Conservation (phyloP, 2,888 invertebrate species). For the Gerris lacustris region DNA sequence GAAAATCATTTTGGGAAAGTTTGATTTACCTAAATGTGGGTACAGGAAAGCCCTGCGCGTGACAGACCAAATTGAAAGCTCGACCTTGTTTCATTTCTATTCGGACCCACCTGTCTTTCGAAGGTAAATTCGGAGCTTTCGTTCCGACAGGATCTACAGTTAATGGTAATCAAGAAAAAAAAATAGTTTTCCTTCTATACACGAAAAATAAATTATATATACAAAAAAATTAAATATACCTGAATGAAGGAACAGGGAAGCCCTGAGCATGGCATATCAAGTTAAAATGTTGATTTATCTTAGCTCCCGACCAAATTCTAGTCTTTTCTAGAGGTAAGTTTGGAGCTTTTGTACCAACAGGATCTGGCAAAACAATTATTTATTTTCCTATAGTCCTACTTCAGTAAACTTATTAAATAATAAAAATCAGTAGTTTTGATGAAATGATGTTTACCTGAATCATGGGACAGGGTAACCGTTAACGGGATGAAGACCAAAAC, state of each 20-base stretch:
- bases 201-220: too few relatives aligned
- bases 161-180: constrained; percentile 22
- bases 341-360: constrained; percentile 38
- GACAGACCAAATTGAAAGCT: constrained; percentile 49
- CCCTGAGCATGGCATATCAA: constrained; percentile 43
- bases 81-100: constrained; percentile 39
- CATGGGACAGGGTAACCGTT: constrained; percentile 31
- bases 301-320: constrained; percentile 22
- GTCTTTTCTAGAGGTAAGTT: constrained; percentile 33
- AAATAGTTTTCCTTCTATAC: too few relatives aligned
- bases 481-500: constrained; percentile 45
- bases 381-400: neutral
- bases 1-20: too few relatives aligned
- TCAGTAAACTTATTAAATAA: too few relatives aligned
- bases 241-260: constrained; percentile 42
- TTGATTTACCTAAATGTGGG: constrained; percentile 53
- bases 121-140: constrained; percentile 48
- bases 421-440: too few relatives aligned
- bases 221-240: constrained; percentile 34
- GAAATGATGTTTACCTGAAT: neutral
- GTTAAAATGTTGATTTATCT: constrained; percentile 24
- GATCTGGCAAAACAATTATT: constrained; percentile 35
- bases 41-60: constrained; percentile 57
- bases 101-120: constrained; percentile 46
- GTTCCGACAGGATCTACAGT: constrained; percentile 44